Conservation (phyloP, 2,113 vertebrate genomes). For the Neodon shergylaensis region DNA sequence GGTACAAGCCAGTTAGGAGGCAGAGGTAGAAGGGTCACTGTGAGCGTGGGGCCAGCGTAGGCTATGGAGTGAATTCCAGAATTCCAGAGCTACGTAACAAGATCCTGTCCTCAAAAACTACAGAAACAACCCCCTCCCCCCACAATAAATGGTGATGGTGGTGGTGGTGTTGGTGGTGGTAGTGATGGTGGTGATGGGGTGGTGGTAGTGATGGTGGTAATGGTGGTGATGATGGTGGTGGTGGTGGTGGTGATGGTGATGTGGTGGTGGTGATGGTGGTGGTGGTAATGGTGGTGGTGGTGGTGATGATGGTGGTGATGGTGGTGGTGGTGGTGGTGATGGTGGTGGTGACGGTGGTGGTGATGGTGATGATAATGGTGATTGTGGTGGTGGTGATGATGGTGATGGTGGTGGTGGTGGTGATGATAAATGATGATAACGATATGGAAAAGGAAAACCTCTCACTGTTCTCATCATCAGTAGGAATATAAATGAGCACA, state of each 20-base stretch:
- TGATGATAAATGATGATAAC: neutral
- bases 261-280: fast-evolving
- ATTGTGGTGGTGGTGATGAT: fast-evolving
- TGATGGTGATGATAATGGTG: neutral
- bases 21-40: neutral
- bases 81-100: neutral
- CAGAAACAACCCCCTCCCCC: neutral
- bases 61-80: neutral
- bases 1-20: neutral
- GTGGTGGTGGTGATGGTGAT: fast-evolving
- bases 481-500: neutral
- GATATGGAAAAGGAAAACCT: neutral
- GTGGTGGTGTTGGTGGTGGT: neutral
- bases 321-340: neutral
- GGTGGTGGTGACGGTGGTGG: no score
- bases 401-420: neutral
- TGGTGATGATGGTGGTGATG: no score
- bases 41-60: neutral
- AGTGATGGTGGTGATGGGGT: neutral
- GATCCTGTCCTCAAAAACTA: neutral
- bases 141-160: neutral
- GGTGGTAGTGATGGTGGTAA: neutral
- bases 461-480: neutral
- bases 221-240: no score
- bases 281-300: neutral